phyloP scores from a whole-genome alignment of 2,797 vertebrate species.

The Monodelphis domestica region DNA sequence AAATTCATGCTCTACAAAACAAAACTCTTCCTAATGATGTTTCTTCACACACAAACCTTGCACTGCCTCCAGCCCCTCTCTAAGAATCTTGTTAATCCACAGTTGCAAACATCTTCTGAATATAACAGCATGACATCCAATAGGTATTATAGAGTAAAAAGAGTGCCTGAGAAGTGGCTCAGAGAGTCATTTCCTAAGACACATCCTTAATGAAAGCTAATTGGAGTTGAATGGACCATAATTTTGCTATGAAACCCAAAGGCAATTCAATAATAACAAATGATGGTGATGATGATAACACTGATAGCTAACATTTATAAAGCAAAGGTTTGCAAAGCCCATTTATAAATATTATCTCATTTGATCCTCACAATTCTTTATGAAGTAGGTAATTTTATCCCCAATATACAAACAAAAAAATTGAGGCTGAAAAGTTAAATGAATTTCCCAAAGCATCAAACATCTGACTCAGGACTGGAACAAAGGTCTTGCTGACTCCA shows the following conservation, averaged over 20 bases:
- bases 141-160: background rate
- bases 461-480: background rate
- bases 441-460: background rate
- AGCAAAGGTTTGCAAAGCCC: too few relatives aligned
- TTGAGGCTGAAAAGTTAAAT: background rate
- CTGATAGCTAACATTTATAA: background rate
- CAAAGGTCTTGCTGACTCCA: too few relatives aligned
- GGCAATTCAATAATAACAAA: background rate
- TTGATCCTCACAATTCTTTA: background rate
- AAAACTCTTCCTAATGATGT: background rate
- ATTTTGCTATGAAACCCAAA: background rate
- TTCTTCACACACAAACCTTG: background rate
- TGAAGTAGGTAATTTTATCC: background rate
- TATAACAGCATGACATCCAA: background rate
- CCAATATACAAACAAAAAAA: background rate
- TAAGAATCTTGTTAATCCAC: background rate
- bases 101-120: background rate
- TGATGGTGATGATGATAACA: background rate
- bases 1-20: background rate
- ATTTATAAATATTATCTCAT: background rate
- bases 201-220: background rate
- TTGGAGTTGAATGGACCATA: background rate
- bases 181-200: background rate
- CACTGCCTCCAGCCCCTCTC: background rate
- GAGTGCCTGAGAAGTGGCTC: background rate